A percentile compares a stretch with the other conserved stretches of the same genome.
These are phyloP conservation scores for Zaprionus lachaisei DNA, from an alignment of 1,140 invertebrate species.

Conservation along the genomic window DNA sequence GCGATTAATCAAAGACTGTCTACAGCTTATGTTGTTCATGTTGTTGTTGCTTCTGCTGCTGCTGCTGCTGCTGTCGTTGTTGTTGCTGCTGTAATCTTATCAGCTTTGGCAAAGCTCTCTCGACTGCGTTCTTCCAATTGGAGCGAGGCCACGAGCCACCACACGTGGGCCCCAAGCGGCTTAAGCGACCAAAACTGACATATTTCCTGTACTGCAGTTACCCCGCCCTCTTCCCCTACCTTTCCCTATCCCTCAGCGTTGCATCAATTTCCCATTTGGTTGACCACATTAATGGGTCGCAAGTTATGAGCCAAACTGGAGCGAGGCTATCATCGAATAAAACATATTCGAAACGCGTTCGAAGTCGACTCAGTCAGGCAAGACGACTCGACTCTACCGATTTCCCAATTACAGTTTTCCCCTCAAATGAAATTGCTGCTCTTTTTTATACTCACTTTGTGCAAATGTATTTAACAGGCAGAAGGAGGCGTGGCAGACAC, in stretches of 20 bases:
- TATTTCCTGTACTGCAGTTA: constrained; percentile 1
- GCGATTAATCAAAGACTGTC: constrained; percentile 62
- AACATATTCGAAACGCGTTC: constrained; percentile 9
- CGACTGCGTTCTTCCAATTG: constrained; percentile 28
- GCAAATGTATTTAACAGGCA: too few relatives aligned
- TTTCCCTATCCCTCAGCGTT: neutral
- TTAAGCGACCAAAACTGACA: constrained; percentile 24
- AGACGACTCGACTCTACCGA: neutral
- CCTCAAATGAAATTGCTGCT: neutral
- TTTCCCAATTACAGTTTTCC: neutral
- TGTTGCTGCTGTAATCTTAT: constrained; percentile 38
- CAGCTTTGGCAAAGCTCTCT: constrained; percentile 38
- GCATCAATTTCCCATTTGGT: constrained; percentile 63
- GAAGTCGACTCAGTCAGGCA: constrained; percentile 6
- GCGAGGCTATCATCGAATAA: constrained; percentile 51
- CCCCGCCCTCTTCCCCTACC: neutral
- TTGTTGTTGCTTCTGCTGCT: neutral
- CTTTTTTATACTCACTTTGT: neutral
- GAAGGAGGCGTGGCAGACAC: too few relatives aligned
- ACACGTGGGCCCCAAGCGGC: constrained; percentile 26
- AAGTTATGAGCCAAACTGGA: constrained; percentile 70
- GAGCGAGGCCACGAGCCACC: constrained; percentile 39
- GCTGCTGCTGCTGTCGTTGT: neutral
- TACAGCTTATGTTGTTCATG: neutral
- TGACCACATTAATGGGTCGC: constrained; percentile 71